Evolutionary conservation across 2,888 invertebrate species (phyloP).

Genomic region (Graphium colonna): DNA sequence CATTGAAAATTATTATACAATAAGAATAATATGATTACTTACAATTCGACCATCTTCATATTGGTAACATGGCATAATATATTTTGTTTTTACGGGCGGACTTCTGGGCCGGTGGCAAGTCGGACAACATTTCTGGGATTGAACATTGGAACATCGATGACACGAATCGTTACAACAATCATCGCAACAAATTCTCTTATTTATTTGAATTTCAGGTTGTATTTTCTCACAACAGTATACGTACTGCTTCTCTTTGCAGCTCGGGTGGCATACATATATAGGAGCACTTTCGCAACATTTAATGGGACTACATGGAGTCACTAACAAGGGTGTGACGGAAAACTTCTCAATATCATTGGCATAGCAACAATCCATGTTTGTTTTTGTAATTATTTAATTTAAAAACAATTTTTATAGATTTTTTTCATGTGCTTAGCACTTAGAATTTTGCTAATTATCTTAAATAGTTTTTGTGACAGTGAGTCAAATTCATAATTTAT

Average conservation of each 20-base stretch:
- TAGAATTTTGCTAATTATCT: no score
- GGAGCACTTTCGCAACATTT: conserved; percentile 43
- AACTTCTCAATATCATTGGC: conserved; percentile 45
- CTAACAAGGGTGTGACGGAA: conserved; percentile 51
- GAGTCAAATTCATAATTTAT: no score
- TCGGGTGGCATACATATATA: conserved; percentile 47
- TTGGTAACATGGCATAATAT: conserved; percentile 69
- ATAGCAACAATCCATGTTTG: conserved; percentile 57
- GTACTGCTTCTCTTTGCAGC: conserved; percentile 41
- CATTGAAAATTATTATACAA: no score
- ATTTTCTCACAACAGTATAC: conserved; percentile 46
- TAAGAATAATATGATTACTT: no score
- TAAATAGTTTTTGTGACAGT: no score
- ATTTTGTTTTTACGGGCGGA: conserved; percentile 44
- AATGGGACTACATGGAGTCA: conserved; percentile 36
- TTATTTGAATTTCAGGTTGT: conserved; percentile 1
- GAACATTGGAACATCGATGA: conserved; percentile 8
- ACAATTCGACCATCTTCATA: conserved; percentile 73
- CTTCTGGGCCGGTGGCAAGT: conserved; percentile 30
- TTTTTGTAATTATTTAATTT: conserved; percentile 26
- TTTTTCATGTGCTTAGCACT: no score
- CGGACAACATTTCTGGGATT: conserved; percentile 27
- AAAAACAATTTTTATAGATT: conserved; percentile 21
- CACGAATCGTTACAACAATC: conserved; percentile 24
- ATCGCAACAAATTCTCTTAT: conserved; percentile 21